Evolutionary conservation across 1,140 invertebrate genomes (phyloP), one percentile per base, ranked within the genome.

Genomic region (Eciton burchellii): DNA sequence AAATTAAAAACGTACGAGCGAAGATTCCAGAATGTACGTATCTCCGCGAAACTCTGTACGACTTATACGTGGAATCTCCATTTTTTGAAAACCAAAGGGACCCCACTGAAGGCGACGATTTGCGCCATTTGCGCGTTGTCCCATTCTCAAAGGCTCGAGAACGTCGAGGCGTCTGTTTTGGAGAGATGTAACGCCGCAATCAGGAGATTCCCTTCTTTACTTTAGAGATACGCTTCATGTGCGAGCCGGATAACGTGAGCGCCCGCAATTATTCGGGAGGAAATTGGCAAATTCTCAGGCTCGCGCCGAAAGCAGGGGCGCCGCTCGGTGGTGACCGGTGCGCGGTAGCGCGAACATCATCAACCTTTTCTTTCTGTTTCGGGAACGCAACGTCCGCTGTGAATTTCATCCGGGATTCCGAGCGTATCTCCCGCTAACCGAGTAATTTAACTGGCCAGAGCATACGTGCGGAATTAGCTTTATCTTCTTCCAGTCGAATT

Each of bases 341-440:
- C 54, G 52, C 14, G 62, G 29, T 83, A 43, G 47, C 66, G 52
- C 52, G 60, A 86, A 74, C 21, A 19, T 62, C 35, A 19, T 73
- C 14, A n/a, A n/a, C 19, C 47, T 71, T 70, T 81, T 47, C 70
- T 70, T 84, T 70, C 47, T 59, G 54, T 72, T 68, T 68, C 43
- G 73, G 49, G 47, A 35, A 54, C 41, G 26, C 8, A 54, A 16
- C n/a, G n/a, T 47, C 35, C 16, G n/a, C n/a, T 16, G 14, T 54
- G 63, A 45, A 2, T 77, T 70, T 86, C 62, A 72, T 86, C 79
- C 52, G 24, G 82, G 57, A 86, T 86, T 86, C 85, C 49, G 63
- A 52, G 65, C 77, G 74, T 84, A 77, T 73, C 16, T 26, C 49
- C 43, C 83, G 60, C 63, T 76, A 82, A 86, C 77, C 52, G 77